Conservation (phyloP, 2,888 invertebrate genomes). For the Nephrotoma flavescens region DNA sequence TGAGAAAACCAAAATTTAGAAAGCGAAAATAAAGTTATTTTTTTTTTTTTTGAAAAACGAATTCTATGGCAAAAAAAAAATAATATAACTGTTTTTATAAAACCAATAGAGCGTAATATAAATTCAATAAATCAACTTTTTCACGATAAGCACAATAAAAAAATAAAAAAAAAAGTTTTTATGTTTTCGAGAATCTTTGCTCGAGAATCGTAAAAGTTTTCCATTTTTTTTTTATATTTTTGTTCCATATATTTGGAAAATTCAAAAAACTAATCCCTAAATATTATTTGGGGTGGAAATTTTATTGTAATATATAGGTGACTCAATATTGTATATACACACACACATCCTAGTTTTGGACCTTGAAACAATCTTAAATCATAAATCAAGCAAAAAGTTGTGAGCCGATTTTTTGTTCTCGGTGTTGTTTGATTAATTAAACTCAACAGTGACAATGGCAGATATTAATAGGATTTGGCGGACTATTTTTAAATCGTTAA, state of each 20-base stretch:
- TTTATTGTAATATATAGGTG: not conserved
- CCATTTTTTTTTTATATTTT: not conserved
- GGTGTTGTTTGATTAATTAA: not conserved
- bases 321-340: not conserved
- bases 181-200: not conserved
- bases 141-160: not conserved
- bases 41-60: not conserved
- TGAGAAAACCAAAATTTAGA: not conserved
- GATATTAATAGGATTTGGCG: not conserved
- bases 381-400: not conserved
- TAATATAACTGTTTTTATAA: not conserved
- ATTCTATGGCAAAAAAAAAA: not conserved
- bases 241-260: not conserved
- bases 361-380: not conserved
- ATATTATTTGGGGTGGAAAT: not conserved
- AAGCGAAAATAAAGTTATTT: not conserved
- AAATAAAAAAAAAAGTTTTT: not conserved
- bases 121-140: not conserved
- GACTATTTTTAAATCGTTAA: not conserved
- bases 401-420: not conserved
- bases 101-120: not conserved
- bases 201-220: not conserved
- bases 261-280: not conserved
- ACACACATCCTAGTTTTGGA: not conserved
- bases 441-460: not conserved